Base-by-base conservation (phyloP, 2,888 invertebrate genomes). In the Drosophila pseudotakahashii region DNA sequence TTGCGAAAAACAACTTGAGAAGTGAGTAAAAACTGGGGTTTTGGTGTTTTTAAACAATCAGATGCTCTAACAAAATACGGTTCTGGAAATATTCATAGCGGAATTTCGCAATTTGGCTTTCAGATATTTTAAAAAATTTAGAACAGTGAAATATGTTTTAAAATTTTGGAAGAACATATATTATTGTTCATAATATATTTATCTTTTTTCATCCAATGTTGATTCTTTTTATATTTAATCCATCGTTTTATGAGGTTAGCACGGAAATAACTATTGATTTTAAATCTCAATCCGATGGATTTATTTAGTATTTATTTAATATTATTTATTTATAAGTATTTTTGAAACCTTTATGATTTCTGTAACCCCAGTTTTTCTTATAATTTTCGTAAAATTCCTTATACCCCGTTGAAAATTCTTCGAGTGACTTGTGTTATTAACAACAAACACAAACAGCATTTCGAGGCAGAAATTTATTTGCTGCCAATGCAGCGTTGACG, bases 391-490 rank as follows among this genome's bases (percentile, higher is more conserved):
- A 26, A 57, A 34, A 2, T 2, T 1, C 10, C 13, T 5, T 41
- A 47, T 48, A 63, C 62, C 48, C 62, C 6, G 16, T 10, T 1
- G n/a, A 5, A 16, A 62, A 50, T 34, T 62, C 34, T 16, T 14
- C 26, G 11, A 14, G 11, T 62, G 62, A 47, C 62, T 62, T 62
- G 57, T 59, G n/a, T 41, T 62, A 60, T 57, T 57, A 73, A 61
- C 55, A 54, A 61, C 51, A 69, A 64, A 44, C 63, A 13, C 48
- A 66, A 60, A 54, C 79, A 60, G 69, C 80, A 78, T 78, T 74
- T 74, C 78, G 63, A 73, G 57, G 71, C 77, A 72, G 58, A 75
- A 79, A 87, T 84, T 87, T 84, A 83, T 81, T 78, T 63, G 71
- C 62, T 57, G 76, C 77, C 51, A 68, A 48, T 54, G 76, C 62